phyloP scores from a whole-genome alignment of 2,888 invertebrate species.

The Sesia apiformis region DNA sequence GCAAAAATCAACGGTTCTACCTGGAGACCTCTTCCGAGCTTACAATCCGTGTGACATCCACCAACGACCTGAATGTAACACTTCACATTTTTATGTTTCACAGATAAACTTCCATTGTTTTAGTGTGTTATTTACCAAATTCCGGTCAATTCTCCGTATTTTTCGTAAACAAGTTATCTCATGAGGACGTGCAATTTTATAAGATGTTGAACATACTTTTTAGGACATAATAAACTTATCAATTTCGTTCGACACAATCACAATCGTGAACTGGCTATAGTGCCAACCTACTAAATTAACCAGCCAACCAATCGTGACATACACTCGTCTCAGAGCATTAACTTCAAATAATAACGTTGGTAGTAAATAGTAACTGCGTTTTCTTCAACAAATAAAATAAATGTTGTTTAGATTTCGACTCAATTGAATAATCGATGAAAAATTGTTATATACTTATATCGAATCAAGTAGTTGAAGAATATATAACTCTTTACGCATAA shows the following conservation, averaged over 20 bases:
- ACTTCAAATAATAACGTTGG: too few relatives aligned
- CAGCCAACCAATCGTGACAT: constrained; percentile 19
- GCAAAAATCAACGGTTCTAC: constrained; percentile 34
- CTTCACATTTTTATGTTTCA: constrained; percentile 42
- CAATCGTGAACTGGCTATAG: constrained; percentile 25
- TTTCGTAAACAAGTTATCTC: constrained; percentile 32
- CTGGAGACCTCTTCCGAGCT: constrained; percentile 19
- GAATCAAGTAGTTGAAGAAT: too few relatives aligned
- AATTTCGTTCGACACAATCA: constrained; percentile 41
- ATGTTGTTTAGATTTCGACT: too few relatives aligned
- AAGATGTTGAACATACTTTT: constrained; percentile 35
- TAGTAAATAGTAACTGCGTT: too few relatives aligned
- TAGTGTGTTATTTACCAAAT: constrained; percentile 23
- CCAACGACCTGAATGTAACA: constrained; percentile 28
- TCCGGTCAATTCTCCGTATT: constrained; percentile 18
- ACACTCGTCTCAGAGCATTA: too few relatives aligned
- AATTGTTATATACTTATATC: too few relatives aligned
- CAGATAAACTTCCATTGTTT: constrained; percentile 18
- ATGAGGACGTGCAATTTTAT: constrained; percentile 37
- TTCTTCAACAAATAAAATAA: too few relatives aligned
- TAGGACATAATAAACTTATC: constrained; percentile 55
- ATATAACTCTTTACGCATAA: too few relatives aligned
- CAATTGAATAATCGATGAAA: too few relatives aligned
- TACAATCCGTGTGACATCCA: constrained; percentile 49
- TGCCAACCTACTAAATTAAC: constrained; percentile 11